Evolutionary conservation across 2,797 vertebrate species (phyloP).

Genomic region (Megalops cyprinoides): DNA sequence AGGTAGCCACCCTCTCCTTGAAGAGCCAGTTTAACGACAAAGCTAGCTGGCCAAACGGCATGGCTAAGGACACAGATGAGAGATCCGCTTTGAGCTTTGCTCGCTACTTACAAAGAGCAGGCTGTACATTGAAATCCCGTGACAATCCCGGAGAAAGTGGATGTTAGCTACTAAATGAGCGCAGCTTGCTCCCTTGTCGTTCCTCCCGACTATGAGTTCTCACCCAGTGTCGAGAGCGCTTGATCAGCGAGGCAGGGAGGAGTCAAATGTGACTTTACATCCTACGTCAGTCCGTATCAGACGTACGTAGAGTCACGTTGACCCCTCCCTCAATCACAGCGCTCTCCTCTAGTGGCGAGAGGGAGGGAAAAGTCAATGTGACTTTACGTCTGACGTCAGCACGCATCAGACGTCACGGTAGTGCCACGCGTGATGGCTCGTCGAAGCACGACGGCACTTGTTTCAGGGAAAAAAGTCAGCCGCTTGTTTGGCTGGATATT

Average conservation of each 20-base stretch:
- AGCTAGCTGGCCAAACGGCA: background rate
- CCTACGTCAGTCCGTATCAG: conserved; percentile 9
- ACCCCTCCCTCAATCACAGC: too few relatives aligned
- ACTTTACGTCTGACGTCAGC: background rate
- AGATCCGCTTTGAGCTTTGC: background rate
- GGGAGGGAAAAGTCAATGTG: conserved; percentile 40
- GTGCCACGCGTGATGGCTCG: conserved; percentile 66
- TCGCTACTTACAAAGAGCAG: conserved; percentile 78
- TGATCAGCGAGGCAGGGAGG: conserved; percentile 40
- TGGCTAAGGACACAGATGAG: background rate
- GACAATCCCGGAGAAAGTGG: conserved; percentile 77
- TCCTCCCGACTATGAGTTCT: conserved; percentile 70
- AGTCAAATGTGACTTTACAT: conserved; percentile 16
- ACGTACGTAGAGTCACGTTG: too few relatives aligned
- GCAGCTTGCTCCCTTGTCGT: conserved; percentile 71
- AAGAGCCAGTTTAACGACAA: background rate
- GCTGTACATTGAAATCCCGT: conserved; percentile 85
- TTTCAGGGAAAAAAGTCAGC: too few relatives aligned
- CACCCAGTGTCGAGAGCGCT: conserved; percentile 47
- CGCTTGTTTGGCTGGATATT: too few relatives aligned
- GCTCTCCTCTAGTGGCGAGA: conserved; percentile 51
- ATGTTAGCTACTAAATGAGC: conserved; percentile 67
- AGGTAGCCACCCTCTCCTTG: background rate
- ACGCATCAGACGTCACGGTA: conserved; percentile 62
- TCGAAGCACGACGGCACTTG: too few relatives aligned